Percentiles rank a stretch among this genome's conserved stretches.
Evolutionary conservation across 2,797 vertebrate species (phyloP).

Genomic region (Halcyon badia): DNA sequence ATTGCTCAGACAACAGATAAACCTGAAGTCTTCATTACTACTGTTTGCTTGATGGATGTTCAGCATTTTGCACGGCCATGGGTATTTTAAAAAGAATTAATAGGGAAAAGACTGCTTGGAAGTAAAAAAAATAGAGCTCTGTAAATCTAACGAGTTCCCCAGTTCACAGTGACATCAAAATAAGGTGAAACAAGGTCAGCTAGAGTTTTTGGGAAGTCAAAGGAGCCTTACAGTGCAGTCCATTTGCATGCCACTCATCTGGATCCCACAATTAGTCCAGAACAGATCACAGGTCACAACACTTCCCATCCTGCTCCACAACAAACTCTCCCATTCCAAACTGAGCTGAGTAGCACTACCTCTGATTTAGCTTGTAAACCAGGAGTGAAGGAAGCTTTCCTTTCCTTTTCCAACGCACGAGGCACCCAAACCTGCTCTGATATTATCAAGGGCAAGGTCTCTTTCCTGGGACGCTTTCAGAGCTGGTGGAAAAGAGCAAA

Average conservation of each 20-base stretch:
- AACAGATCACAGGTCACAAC: background rate
- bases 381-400: background rate
- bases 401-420: fast-evolving
- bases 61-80: fast-evolving
- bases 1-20: background rate
- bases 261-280: background rate
- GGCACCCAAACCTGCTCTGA: background rate
- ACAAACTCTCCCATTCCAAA: background rate
- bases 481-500: background rate
- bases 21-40: background rate
- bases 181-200: background rate
- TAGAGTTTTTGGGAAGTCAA: background rate
- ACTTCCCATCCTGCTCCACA: background rate
- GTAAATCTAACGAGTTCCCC: background rate
- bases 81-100: background rate
- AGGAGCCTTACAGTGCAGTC: background rate
- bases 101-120: background rate
- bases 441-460: background rate
- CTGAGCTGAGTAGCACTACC: background rate
- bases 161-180: background rate
- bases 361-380: background rate
- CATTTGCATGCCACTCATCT: background rate
- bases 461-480: background rate
- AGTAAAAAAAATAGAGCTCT: background rate
- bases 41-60: background rate